Percentiles rank a stretch among this genome's conserved stretches.
phyloP scores from a whole-genome alignment of 2,113 vertebrate genomes.

The Micronycteris hirsuta region DNA sequence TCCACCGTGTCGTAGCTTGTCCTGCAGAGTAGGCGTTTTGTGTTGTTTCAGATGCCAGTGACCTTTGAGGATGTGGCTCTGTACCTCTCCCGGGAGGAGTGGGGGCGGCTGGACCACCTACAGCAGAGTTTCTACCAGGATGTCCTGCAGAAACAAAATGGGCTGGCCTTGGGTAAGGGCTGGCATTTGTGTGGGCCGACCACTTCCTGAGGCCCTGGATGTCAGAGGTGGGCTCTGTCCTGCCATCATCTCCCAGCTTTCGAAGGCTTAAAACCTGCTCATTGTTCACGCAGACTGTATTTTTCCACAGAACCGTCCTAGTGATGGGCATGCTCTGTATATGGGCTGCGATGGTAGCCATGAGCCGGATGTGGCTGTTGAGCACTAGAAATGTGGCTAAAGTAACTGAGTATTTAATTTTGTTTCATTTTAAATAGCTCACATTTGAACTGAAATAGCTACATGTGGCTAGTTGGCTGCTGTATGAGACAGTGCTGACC shows the following conservation, averaged over 20 bases:
- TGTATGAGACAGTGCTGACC: rapidly evolving
- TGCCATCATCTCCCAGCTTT: too few relatives aligned
- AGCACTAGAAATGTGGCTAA: not conserved
- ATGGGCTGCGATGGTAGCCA: not conserved
- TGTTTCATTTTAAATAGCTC: not conserved
- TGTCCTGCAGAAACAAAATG: slow-evolving; percentile 2
- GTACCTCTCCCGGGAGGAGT: slow-evolving; percentile 71
- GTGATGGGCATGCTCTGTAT: too few relatives aligned
- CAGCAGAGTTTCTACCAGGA: slow-evolving; percentile 59
- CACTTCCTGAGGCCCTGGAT: not conserved
- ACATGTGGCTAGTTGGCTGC: not conserved
- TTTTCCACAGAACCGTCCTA: not conserved
- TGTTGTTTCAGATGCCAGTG: slow-evolving; percentile 68
- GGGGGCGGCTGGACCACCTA: slow-evolving; percentile 57
- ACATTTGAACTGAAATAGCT: not conserved
- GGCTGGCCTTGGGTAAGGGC: slow-evolving; percentile 58
- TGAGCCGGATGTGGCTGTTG: not conserved
- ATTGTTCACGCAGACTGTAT: rapidly evolving
- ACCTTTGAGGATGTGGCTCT: slow-evolving; percentile 73
- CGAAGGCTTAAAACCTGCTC: not conserved
- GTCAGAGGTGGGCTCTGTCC: not conserved
- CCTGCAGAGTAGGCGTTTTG: not conserved
- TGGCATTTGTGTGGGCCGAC: not conserved
- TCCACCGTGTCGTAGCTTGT: not conserved
- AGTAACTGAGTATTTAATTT: not conserved